Percentiles rank a stretch among this genome's conserved stretches.
phyloP scores from a whole-genome alignment of 1,140 invertebrate species.

The Pristionchus pacificus region DNA sequence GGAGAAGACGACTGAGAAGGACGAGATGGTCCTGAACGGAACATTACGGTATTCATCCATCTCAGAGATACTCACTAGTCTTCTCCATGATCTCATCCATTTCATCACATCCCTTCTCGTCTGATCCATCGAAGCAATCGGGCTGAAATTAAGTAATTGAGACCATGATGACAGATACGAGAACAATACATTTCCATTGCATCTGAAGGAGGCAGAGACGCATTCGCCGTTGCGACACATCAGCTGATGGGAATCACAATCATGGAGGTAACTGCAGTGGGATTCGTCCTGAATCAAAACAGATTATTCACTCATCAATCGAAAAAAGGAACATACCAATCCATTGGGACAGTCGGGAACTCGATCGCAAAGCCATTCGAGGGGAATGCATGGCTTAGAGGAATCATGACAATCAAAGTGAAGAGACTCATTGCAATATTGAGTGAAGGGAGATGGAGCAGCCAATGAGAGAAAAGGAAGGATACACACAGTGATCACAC shows the following conservation, averaged over 20 bases:
- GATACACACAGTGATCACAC: too few species aligned
- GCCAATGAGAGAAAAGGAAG: too few species aligned
- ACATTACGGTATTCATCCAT: neutral
- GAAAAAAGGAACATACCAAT: constrained; percentile 1
- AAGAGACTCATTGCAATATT: too few species aligned
- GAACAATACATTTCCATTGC: constrained; percentile 13
- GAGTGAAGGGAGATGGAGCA: too few species aligned
- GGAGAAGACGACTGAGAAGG: neutral
- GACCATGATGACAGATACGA: neutral
- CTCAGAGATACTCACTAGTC: neutral
- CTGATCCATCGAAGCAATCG: neutral
- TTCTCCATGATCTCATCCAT: neutral
- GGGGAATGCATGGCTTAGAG: constrained; percentile 23
- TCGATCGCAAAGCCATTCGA: constrained; percentile 29
- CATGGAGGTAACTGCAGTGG: constrained; percentile 21
- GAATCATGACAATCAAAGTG: too few species aligned
- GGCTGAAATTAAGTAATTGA: neutral
- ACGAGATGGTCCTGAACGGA: neutral
- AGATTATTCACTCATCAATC: neutral
- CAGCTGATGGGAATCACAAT: constrained; percentile 12
- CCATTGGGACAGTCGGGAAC: constrained; percentile 20
- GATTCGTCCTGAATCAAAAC: constrained; percentile 20
- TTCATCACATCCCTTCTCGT: neutral
- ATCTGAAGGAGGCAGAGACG: constrained; percentile 18
- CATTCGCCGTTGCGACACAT: constrained; percentile 20